Evolutionary conservation across 1,140 invertebrate species (phyloP).

Genomic region (Ctenoplectra terminalis): DNA sequence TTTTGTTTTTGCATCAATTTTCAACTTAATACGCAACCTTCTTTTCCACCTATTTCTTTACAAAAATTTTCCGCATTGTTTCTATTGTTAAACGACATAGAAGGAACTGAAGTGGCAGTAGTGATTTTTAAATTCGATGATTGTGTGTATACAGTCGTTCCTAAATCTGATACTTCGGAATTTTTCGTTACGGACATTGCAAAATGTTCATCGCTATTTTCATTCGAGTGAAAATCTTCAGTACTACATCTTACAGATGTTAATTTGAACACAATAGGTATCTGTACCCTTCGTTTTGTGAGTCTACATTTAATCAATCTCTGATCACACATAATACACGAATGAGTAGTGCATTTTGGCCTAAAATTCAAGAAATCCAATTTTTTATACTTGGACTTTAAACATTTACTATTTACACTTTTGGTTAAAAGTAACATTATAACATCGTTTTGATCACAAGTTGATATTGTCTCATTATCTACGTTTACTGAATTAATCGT

Average conservation of each 20-base stretch:
- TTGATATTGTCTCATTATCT: background rate
- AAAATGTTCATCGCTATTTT: no score
- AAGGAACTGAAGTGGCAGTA: slow-evolving; percentile 28
- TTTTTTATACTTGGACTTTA: slow-evolving; percentile 25
- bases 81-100: background rate
- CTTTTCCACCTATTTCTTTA: background rate
- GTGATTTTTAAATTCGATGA: slow-evolving; percentile 38
- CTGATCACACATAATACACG: background rate
- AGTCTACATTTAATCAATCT: background rate
- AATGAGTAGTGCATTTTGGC: background rate
- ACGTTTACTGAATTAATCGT: background rate
- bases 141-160: slow-evolving; percentile 25
- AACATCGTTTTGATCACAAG: background rate
- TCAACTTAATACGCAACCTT: slow-evolving; percentile 23
- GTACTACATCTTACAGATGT: background rate
- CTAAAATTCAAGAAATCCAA: slow-evolving; percentile 5
- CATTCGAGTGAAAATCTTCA: background rate
- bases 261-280: slow-evolving; percentile 3
- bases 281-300: background rate
- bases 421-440: slow-evolving; percentile 11
- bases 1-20: background rate
- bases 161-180: slow-evolving; percentile 2
- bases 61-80: background rate
- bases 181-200: background rate
- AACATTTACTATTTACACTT: background rate